phyloP scores from a whole-genome alignment of 2,797 vertebrate species.

The Protonibea diacanthus region DNA sequence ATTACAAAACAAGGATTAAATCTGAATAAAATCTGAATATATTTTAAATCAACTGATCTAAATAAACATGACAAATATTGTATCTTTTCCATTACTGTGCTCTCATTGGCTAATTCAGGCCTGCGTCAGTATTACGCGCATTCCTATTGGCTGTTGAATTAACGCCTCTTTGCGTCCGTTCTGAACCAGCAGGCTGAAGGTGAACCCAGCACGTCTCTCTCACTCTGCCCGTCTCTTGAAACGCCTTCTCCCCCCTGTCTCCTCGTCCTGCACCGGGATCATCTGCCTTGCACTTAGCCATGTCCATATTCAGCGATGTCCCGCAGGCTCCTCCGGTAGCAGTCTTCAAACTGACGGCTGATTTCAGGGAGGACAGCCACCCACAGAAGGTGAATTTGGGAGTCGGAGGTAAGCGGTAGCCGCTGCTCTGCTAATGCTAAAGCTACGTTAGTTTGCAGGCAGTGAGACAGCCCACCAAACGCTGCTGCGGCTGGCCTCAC shows the following conservation, averaged over 20 bases:
- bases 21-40: not conserved
- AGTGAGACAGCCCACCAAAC: not conserved
- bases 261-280: constrained; percentile 19
- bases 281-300: constrained; percentile 38
- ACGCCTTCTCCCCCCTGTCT: not conserved
- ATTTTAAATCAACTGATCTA: not conserved
- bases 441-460: constrained; percentile 29
- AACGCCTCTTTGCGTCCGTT: constrained; percentile 41
- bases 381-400: constrained; percentile 95
- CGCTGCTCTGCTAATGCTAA: constrained; percentile 33
- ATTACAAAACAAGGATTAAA: not conserved
- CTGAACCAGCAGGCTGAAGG: constrained; percentile 74
- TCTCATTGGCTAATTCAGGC: constrained; percentile 61
- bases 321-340: constrained; percentile 91
- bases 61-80: rapidly evolving
- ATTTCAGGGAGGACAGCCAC: constrained; percentile 91
- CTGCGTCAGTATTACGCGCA: not conserved
- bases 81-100: not conserved
- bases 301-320: constrained; percentile 90
- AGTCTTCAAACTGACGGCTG: constrained; percentile 93
- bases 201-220: constrained; percentile 62
- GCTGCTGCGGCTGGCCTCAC: not conserved
- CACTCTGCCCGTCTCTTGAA: not conserved
- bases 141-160: constrained; percentile 52
- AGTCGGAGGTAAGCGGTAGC: constrained; percentile 90